phyloP scores from a whole-genome alignment of 2,797 vertebrate species.

The Mus caroli region DNA sequence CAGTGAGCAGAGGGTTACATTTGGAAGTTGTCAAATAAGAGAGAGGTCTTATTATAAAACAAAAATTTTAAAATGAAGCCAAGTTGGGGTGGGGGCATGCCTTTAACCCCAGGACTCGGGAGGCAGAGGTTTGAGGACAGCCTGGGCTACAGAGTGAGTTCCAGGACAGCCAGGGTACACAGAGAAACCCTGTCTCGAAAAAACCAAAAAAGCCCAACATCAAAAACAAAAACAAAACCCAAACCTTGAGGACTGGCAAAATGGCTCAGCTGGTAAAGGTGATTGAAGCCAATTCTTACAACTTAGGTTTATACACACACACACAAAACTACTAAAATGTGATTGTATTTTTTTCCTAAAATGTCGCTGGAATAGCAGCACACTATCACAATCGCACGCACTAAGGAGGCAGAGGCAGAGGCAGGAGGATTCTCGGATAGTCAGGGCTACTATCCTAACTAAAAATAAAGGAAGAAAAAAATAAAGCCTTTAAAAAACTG shows the following conservation, averaged over 20 bases:
- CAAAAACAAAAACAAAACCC: no score
- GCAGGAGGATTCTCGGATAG: background rate
- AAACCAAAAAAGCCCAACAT: no score
- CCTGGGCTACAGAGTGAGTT: background rate
- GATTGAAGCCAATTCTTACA: background rate
- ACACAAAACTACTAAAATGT: background rate
- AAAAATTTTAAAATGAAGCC: slow-evolving; percentile 22
- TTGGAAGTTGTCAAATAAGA: slow-evolving; percentile 55
- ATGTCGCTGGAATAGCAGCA: background rate
- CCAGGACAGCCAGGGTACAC: background rate
- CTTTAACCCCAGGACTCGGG: background rate
- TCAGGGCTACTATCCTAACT: background rate
- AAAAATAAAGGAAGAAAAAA: background rate
- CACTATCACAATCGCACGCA: background rate
- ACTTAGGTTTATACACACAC: background rate
- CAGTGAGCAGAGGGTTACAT: background rate
- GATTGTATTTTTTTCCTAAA: background rate
- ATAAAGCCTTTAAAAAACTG: background rate
- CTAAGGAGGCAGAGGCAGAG: background rate
- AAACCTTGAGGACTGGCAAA: background rate
- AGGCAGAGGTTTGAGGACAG: background rate
- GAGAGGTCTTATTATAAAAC: slow-evolving; percentile 23
- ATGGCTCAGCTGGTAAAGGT: background rate
- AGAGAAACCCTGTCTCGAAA: no score
- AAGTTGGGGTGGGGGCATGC: background rate